Base-by-base conservation (phyloP, 2,113 vertebrate species). In the Dasyornis broadbenti region DNA sequence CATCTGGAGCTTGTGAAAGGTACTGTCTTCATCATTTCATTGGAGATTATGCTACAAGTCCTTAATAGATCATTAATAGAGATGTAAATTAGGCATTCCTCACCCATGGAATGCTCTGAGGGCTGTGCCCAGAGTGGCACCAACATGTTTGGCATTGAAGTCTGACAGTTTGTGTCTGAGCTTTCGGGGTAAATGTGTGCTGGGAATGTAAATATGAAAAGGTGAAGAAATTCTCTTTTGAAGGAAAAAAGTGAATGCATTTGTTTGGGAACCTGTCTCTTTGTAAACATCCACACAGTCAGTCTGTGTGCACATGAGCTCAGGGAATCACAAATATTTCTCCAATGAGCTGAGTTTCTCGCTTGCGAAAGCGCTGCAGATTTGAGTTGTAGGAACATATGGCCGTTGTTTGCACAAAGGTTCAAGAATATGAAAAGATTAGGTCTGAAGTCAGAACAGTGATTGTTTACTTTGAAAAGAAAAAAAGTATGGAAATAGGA, bases 141-240 rank as follows among this genome's bases (percentile, higher is more conserved):
- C 50, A 64, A n/a, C 18, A 5, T 80, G 24, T 66, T 88, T 39
- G 39, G 33, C 59, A 80, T 70, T 82, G 70, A 87, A 91, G 45
- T 85, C 86, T 94, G 85, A 90, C 84, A 73, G 70, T 86, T 71
- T 50, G 21, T 27, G 26, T 42, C 40, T 84, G 24, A 68, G 83
- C 47, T 91, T 78, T 84, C 61, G 42, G 57, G 49, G 31, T 91
- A 64, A 71, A 45, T 11, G 4, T 83, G 86, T 90, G 63, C 50
- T 83, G 60, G 54, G 68, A 90, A 90, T 59, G 35, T 88, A 94
- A 94, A 76, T 87, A 82, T 52, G 53, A 92, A 92, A 92, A 82
- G 37, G 53, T 82, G 86, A 90, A 61, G 37, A 63, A 72, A 76
- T 52, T 37, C 0, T 0, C 30, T 85, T 76, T 65, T 65, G 66